phyloP scores from a whole-genome alignment of 1,140 invertebrate species.

The Acyrthosiphon pisum region DNA sequence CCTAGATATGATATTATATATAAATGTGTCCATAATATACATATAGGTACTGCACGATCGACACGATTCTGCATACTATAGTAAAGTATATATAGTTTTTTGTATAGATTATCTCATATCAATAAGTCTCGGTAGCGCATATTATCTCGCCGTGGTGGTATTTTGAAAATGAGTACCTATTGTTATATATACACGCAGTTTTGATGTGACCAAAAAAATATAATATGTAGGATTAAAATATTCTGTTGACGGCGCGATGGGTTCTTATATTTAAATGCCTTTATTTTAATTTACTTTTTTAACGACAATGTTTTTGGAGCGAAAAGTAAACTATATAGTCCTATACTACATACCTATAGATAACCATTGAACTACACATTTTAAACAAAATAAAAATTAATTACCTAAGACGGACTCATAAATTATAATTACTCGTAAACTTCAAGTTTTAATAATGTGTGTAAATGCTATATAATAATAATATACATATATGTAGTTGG shows the following conservation, averaged over 20 bases:
- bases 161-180: neutral
- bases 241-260: neutral
- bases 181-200: no score
- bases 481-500: neutral
- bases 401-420: neutral
- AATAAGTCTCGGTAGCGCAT: neutral
- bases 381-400: slow-evolving; percentile 18
- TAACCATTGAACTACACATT: neutral
- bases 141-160: neutral
- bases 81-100: neutral
- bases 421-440: neutral
- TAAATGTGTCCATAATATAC: neutral
- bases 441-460: neutral
- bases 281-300: neutral
- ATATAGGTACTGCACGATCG: neutral
- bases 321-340: neutral
- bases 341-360: neutral
- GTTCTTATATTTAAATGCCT: neutral
- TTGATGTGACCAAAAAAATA: neutral
- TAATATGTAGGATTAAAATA: neutral
- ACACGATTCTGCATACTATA: neutral
- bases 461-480: neutral
- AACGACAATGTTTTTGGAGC: neutral
- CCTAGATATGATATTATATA: neutral
- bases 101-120: neutral